Percentiles rank a stretch among this genome's conserved stretches.
phyloP scores from a whole-genome alignment of 2,797 vertebrate genomes.

The Discoglossus pictus region DNA sequence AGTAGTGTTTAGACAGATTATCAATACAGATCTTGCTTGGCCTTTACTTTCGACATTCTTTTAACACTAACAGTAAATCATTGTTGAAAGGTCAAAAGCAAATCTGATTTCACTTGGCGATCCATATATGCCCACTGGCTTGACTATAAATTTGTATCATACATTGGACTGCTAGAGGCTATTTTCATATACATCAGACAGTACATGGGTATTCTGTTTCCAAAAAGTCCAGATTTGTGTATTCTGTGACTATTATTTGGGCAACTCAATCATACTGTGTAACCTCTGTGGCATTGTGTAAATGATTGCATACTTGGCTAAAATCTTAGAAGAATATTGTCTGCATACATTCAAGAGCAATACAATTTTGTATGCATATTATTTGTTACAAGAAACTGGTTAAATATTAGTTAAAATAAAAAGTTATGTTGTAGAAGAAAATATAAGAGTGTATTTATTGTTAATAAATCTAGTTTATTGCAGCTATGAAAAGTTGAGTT shows the following conservation, averaged over 20 bases:
- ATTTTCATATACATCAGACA: not conserved
- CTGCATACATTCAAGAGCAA: too few species aligned
- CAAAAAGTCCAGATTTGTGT: not conserved
- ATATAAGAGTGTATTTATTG: too few species aligned
- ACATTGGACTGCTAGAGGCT: not conserved
- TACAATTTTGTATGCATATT: too few species aligned
- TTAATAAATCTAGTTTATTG: too few species aligned
- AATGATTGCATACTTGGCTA: not conserved
- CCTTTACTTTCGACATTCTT: conserved; percentile 1
- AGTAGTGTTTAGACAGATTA: conserved; percentile 18
- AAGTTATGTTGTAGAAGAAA: too few species aligned
- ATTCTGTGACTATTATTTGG: conserved; percentile 8
- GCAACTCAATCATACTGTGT: conserved; percentile 3
- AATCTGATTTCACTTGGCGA: conserved; percentile 23
- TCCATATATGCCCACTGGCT: not conserved
- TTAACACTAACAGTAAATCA: conserved; percentile 9
- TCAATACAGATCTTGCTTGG: conserved; percentile 17
- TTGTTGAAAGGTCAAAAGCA: conserved; percentile 18
- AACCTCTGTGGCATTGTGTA: conserved; percentile 4
- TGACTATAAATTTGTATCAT: conserved; percentile 7
- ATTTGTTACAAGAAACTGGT: too few species aligned
- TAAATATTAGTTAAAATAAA: too few species aligned
- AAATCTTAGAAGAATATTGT: not conserved
- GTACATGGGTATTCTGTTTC: not conserved
- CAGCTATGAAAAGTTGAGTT: too few species aligned